Evolutionary conservation across 2,888 invertebrate species (phyloP), one percentile per base, ranked within the genome.

Genomic region (Eudemis profundana): DNA sequence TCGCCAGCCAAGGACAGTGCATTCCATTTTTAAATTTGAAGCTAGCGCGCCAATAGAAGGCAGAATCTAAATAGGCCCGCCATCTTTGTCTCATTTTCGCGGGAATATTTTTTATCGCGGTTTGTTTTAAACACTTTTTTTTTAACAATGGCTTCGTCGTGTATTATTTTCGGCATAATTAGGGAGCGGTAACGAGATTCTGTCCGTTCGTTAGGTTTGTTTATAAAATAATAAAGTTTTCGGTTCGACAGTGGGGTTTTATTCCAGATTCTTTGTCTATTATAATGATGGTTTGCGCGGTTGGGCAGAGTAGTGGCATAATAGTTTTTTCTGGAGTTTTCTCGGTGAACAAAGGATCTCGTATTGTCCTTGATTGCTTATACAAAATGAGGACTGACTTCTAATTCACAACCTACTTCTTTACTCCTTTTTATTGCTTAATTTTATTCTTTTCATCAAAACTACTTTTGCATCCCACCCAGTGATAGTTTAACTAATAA

Each of bases 1-100:
- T 78, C 68, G 79, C 78, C 77, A 83, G 79, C 90, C 91, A 92
- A 92, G 92, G 92, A 92, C 92, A 92, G 87, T 87, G 91, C 91
- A 92, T 90, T 91, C 89, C 89, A 89, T 91, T 91, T 91, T 91
- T 90, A 87, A 90, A 86, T 86, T 86, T 83, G 85, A 90, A 84
- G 85, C 88, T 92, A 90, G 91, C 90, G 84, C 86, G 82, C 90
- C 90, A 89, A 90, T 90, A 90, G 90, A 89, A 86, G 85, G 86
- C 86, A 82, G 82, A 84, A 85, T 90, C 92, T 92, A 91, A 91
- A 90, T 90, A 90, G 87, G 83, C 74, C 87, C 83, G 91, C 91
- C 92, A 91, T 92, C 87, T 90, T n/a, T 91, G 87, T 75, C 74
- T 75, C 84, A 82, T 86, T 86, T 87, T 81, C 81, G 84, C 85